A percentile compares a stretch with the other conserved stretches of the same genome.
Evolutionary conservation across 2,797 vertebrate genomes (phyloP).

Genomic region (Premnoplex brunnescens): DNA sequence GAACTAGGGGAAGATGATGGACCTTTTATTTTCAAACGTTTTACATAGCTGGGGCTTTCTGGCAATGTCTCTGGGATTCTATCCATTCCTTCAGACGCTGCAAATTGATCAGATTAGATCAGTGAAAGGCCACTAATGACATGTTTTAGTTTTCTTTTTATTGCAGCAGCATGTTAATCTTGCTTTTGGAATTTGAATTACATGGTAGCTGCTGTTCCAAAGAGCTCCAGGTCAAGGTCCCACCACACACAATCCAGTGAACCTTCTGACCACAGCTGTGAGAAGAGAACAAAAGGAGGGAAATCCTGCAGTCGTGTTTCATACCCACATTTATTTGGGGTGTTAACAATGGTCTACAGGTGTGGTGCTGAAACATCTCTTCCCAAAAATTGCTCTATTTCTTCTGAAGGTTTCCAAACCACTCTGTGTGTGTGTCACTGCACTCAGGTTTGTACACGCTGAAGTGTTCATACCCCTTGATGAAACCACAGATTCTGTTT

Average conservation of each 20-base stretch:
- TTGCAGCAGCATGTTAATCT: slow-evolving; percentile 11
- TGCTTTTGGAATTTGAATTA: neutral
- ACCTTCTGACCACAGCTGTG: neutral
- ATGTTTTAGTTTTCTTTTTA: slow-evolving; percentile 29
- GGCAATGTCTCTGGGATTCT: slow-evolving; percentile 1
- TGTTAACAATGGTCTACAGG: neutral
- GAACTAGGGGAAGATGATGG: neutral
- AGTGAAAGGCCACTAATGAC: slow-evolving; percentile 46
- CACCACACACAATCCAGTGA: neutral
- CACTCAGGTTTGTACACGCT: neutral
- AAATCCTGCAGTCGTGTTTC: neutral
- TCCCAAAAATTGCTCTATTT: neutral
- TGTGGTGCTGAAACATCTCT: neutral
- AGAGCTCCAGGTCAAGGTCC: neutral
- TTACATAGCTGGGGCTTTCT: neutral
- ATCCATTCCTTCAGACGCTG: slow-evolving; percentile 44
- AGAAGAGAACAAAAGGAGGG: neutral
- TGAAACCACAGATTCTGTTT: neutral
- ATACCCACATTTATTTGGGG: neutral
- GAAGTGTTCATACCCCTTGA: neutral
- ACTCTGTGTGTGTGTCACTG: fast-evolving
- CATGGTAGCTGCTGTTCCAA: neutral
- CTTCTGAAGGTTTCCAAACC: neutral
- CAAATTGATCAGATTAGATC: slow-evolving; percentile 58
- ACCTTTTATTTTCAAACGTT: slow-evolving; percentile 13